phyloP scores from a whole-genome alignment of 2,113 vertebrate species.

The Burhinus oedicnemus region DNA sequence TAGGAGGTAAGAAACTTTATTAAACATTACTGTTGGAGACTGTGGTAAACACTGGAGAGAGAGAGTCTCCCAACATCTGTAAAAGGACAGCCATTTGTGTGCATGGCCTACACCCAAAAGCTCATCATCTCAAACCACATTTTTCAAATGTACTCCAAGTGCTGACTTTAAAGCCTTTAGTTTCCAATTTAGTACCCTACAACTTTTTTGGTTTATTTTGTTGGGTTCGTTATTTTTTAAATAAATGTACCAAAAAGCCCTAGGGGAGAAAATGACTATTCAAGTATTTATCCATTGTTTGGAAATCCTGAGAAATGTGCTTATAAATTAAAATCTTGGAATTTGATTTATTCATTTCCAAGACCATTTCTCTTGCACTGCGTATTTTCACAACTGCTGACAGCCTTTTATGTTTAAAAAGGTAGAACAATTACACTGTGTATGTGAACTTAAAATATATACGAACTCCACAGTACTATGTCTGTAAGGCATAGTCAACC shows the following conservation, averaged over 20 bases:
- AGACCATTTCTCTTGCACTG: slow-evolving; percentile 1
- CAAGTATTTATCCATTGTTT: slow-evolving; percentile 16
- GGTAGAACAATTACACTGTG: not conserved
- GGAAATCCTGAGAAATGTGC: slow-evolving; percentile 19
- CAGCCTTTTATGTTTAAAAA: slow-evolving; percentile 19
- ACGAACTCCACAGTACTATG: not conserved
- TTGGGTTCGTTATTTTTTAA: not conserved
- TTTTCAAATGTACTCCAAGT: slow-evolving; percentile 39
- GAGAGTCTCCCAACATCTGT: not conserved
- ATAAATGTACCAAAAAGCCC: not conserved
- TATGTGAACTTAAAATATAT: not conserved
- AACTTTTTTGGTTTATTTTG: not conserved
- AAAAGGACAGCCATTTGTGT: not conserved
- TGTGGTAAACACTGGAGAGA: not conserved
- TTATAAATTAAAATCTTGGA: slow-evolving; percentile 49
- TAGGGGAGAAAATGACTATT: not conserved
- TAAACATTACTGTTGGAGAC: slow-evolving; percentile 7
- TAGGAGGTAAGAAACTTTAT: slow-evolving; percentile 16
- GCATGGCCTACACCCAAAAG: slow-evolving; percentile 5
- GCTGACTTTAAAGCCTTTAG: slow-evolving; percentile 38
- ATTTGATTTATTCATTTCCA: slow-evolving; percentile 33
- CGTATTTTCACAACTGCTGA: slow-evolving; percentile 18
- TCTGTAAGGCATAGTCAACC: not conserved
- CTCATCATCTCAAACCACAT: slow-evolving; percentile 43
- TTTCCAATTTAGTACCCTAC: slow-evolving; percentile 17